Conservation (phyloP, 2,113 vertebrate genomes). For the Capra hircus region DNA sequence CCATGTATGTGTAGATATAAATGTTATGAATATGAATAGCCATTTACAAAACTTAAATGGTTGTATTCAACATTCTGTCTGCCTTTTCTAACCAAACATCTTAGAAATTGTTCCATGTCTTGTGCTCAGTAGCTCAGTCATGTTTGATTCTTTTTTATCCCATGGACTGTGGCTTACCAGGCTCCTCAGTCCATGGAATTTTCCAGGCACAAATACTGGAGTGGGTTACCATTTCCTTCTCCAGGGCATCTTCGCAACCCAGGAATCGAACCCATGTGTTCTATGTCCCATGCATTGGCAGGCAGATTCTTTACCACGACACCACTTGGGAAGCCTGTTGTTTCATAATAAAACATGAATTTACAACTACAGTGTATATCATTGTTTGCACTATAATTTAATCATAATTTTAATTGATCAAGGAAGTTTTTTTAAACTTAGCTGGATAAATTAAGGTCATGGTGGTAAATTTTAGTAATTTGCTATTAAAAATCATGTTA, state of each 20-base stretch:
- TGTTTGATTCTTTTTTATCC: background rate
- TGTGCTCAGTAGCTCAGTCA: background rate
- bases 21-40: background rate
- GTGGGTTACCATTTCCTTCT: background rate
- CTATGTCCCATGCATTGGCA: background rate
- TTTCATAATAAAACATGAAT: background rate
- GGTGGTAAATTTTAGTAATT: background rate
- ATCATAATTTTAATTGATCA: background rate
- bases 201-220: background rate
- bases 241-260: background rate
- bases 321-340: background rate
- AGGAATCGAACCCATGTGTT: background rate
- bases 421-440: background rate
- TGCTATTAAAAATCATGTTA: background rate
- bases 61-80: background rate
- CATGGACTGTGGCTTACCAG: background rate
- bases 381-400: background rate
- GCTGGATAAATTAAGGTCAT: background rate
- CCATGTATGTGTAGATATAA: background rate
- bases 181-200: background rate
- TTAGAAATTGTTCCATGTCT: background rate
- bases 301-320: background rate
- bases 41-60: background rate
- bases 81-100: background rate
- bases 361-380: background rate